Evolutionary conservation across 2,797 vertebrate species (phyloP).

Genomic region (Squalus acanthias): DNA sequence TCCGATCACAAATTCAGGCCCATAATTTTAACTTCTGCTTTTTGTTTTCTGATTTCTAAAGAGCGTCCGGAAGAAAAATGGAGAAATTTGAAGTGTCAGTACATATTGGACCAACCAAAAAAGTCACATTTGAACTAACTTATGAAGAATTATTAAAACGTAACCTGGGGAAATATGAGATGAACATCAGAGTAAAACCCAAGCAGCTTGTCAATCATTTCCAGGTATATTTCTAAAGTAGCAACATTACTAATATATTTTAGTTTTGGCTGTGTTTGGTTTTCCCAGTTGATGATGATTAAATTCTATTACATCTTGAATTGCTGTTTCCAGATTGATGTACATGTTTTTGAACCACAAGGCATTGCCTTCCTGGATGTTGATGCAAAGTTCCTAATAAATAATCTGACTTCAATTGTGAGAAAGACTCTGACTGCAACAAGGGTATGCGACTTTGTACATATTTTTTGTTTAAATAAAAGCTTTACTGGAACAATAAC

Average conservation of each 20-base stretch:
- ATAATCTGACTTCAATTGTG: slow-evolving; percentile 52
- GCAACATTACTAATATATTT: neutral
- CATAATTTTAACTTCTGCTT: neutral
- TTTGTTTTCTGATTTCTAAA: slow-evolving; percentile 45
- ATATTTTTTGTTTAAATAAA: neutral
- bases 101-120: slow-evolving; percentile 70
- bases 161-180: slow-evolving; percentile 72
- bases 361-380: slow-evolving; percentile 55
- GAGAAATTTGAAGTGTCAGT: slow-evolving; percentile 85
- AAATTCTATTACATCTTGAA: neutral
- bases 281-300: neutral
- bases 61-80: slow-evolving; percentile 82
- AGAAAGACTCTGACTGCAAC: slow-evolving; percentile 48
- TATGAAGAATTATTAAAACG: slow-evolving; percentile 87
- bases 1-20: too few relatives aligned
- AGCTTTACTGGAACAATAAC: neutral
- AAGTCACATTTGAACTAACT: slow-evolving; percentile 73
- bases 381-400: slow-evolving; percentile 55
- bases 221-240: slow-evolving; percentile 60
- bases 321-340: slow-evolving; percentile 54
- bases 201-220: slow-evolving; percentile 76
- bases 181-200: slow-evolving; percentile 76
- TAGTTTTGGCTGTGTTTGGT: neutral
- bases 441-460: slow-evolving; percentile 48
- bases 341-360: slow-evolving; percentile 57